Percentiles rank a stretch among this genome's conserved stretches.
These are phyloP conservation scores for Spea hammondii DNA, from an alignment of 2,797 vertebrate species.

Conservation along the genomic window DNA sequence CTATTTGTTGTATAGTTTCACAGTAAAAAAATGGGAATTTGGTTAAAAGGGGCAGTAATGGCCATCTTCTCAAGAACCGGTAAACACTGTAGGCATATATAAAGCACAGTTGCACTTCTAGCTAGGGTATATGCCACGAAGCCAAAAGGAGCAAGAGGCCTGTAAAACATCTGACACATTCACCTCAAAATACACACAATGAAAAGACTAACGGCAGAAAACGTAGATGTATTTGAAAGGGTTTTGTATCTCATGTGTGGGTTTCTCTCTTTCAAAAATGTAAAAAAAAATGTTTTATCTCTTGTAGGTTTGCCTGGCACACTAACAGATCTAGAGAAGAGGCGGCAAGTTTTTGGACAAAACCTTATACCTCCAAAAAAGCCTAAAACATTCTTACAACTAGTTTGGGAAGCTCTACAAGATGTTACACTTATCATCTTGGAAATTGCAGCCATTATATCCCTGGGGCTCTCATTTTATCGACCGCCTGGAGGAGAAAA, in stretches of 20 bases:
- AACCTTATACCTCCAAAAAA: slow-evolving; percentile 99
- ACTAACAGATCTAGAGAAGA: slow-evolving; percentile 88
- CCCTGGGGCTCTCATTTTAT: slow-evolving; percentile 95
- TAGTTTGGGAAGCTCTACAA: slow-evolving; percentile 98
- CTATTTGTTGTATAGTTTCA: too few relatives aligned
- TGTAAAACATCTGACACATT: too few relatives aligned
- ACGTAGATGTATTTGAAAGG: background rate
- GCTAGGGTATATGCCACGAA: too few relatives aligned
- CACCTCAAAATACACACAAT: too few relatives aligned
- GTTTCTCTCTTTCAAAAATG: slow-evolving; percentile 35
- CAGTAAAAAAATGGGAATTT: too few relatives aligned
- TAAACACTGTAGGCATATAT: too few relatives aligned
- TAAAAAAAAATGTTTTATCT: background rate
- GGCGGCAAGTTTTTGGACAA: slow-evolving; percentile 89
- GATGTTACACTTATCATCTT: slow-evolving; percentile 98
- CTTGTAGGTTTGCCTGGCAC: slow-evolving; percentile 82
- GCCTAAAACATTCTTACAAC: slow-evolving; percentile 99
- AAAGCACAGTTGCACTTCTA: too few relatives aligned
- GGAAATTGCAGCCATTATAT: slow-evolving; percentile 95
- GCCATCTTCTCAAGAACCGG: too few relatives aligned
- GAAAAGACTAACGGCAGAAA: too few relatives aligned
- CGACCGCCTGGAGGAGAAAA: slow-evolving; percentile 85
- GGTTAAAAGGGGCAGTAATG: too few relatives aligned
- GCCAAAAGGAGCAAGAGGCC: too few relatives aligned
- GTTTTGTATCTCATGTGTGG: background rate